Evolutionary conservation across 2,113 vertebrate genomes (phyloP).

Genomic region (Tragulus kanchil): DNA sequence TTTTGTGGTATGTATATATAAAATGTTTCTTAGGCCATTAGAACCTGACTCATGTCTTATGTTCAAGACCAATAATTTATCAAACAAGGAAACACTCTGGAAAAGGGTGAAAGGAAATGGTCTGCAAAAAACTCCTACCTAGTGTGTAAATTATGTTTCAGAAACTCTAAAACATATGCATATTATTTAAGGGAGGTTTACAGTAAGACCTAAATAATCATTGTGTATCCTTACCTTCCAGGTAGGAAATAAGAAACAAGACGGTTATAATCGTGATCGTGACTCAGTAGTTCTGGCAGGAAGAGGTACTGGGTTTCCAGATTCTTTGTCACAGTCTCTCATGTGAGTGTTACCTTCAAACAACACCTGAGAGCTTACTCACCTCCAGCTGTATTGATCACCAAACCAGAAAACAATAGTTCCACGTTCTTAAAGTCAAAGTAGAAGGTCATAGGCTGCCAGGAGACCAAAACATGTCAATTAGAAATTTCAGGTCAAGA

Average conservation of each 20-base stretch:
- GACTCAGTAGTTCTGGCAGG: constrained; percentile 10
- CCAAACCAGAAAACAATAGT: constrained; percentile 93
- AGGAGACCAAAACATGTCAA: constrained; percentile 68
- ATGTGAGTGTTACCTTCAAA: background rate
- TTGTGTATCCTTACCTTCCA: background rate
- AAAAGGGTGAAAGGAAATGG: constrained; percentile 44
- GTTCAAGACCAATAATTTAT: background rate
- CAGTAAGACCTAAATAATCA: background rate
- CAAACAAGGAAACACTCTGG: constrained; percentile 43
- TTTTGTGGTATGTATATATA: background rate
- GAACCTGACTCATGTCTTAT: background rate
- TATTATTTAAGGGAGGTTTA: constrained; percentile 42
- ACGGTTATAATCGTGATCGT: background rate
- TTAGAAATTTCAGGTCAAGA: constrained; percentile 53
- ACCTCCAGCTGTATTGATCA: constrained; percentile 97
- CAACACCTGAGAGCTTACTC: constrained; percentile 76
- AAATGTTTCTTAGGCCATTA: background rate
- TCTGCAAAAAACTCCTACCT: constrained; percentile 27
- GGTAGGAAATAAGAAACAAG: background rate
- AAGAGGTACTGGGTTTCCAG: constrained; percentile 44
- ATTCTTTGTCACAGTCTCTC: background rate
- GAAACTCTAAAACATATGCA: background rate
- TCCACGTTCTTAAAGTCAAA: constrained; percentile 93
- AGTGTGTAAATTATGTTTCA: constrained; percentile 53
- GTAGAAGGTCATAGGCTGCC: constrained; percentile 96